Evolutionary conservation across 2,888 invertebrate species (phyloP), one percentile per base, ranked within the genome.

Genomic region (Gastrophysa polygoni): DNA sequence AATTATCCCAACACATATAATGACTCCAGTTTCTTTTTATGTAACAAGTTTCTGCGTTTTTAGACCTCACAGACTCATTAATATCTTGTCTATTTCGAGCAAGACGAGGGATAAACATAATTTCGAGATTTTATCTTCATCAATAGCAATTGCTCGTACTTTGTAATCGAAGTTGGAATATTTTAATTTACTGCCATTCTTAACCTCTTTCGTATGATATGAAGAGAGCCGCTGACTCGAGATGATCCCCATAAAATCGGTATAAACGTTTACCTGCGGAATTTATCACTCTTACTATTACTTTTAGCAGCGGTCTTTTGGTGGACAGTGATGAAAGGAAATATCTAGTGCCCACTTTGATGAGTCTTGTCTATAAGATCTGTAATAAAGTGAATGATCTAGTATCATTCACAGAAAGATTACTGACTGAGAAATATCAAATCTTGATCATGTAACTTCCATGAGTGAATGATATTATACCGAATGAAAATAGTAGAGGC

Each of bases 221-320:
- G 72, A 73, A 75, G 72, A 75, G 74, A 71, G 74, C 74, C 71
- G 71, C 72, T 67, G 71, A 72, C 76, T 77, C 75, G 75, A 76
- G 75, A 75, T 72, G n/a, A 69, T 69, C 69, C 71, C 71, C 76
- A 69, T 76, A 75, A 77, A 77, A 75, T 64, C 67, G 64, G 68
- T 64, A 70, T 67, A 70, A 74, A 75, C 68, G 73, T 69, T 75
- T 71, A 71, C 70, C 66, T 68, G 62, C 68, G 65, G 70, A 73
- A 69, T 75, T 76, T 75, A 76, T 73, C 68, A 70, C 71, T 63
- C 65, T 69, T 64, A 63, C 64, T 69, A 68, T 57, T 69, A 67
- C 72, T 59, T 67, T 70, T 68, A 71, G 68, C 67, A 64, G 58
- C 62, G 59, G 60, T 61, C 67, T 67, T 68, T 64, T 61, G 58